Conservation (phyloP, 1,140 invertebrate species). For the Drosophila ogumai region DNA sequence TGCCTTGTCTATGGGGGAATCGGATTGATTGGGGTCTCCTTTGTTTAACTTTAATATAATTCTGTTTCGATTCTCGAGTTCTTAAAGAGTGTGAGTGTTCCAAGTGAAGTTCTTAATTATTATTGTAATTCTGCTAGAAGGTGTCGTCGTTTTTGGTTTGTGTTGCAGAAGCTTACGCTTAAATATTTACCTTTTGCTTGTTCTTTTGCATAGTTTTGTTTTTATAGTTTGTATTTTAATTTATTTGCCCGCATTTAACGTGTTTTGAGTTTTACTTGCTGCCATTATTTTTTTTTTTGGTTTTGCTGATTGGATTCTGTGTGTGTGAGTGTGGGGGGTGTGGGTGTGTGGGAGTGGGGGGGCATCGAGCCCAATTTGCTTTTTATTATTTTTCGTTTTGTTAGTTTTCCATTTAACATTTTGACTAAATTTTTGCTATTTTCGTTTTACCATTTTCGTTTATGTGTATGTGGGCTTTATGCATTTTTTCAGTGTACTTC, state of each 20-base stretch:
- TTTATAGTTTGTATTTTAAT: slow-evolving; percentile 61
- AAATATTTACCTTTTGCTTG: slow-evolving; percentile 54
- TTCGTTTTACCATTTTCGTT: slow-evolving; percentile 39
- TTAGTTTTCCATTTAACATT: slow-evolving; percentile 78
- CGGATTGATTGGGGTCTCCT: slow-evolving; percentile 23
- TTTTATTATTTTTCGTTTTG: slow-evolving; percentile 32
- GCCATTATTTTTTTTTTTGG: slow-evolving; percentile 22
- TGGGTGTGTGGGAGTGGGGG: not conserved
- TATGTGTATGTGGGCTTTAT: slow-evolving; percentile 46
- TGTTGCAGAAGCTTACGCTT: slow-evolving; percentile 30
- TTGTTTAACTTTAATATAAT: slow-evolving; percentile 42
- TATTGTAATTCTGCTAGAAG: slow-evolving; percentile 80
- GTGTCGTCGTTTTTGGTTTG: slow-evolving; percentile 51
- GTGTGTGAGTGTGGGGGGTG: not conserved
- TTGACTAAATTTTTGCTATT: slow-evolving; percentile 80
- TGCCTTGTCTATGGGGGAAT: slow-evolving; percentile 54
- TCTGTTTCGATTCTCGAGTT: slow-evolving; percentile 29
- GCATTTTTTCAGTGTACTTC: slow-evolving; percentile 70
- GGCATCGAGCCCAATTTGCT: slow-evolving; percentile 37
- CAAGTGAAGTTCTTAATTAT: slow-evolving; percentile 74
- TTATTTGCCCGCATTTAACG: slow-evolving; percentile 42
- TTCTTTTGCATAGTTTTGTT: slow-evolving; percentile 40
- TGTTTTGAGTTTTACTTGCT: slow-evolving; percentile 47
- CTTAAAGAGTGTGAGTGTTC: slow-evolving; percentile 38
- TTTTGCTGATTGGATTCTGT: slow-evolving; percentile 31